Percentiles rank a stretch among this genome's conserved stretches.
phyloP scores from a whole-genome alignment of 1,140 invertebrate species.

The Drosophila albomicans region DNA sequence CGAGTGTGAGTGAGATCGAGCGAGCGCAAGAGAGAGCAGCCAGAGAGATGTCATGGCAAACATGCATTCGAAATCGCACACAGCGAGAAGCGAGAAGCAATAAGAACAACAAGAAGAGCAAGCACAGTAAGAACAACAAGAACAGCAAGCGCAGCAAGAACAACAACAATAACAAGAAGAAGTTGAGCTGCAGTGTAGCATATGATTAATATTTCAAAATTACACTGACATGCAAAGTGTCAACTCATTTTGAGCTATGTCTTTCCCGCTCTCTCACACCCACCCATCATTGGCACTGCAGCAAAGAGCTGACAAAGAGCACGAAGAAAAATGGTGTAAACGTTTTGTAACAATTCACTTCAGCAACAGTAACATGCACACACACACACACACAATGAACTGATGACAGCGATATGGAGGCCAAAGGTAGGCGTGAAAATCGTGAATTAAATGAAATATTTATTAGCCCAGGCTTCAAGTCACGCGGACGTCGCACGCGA shows the following conservation, averaged over 20 bases:
- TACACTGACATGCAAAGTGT: constrained; percentile 82
- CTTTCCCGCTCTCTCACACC: constrained; percentile 7
- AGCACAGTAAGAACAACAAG: not conserved
- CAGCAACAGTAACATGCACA: constrained; percentile 13
- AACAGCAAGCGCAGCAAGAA: too few species aligned
- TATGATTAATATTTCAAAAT: constrained; percentile 83
- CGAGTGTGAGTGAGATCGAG: not conserved
- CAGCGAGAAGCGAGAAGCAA: not conserved
- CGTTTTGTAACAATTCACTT: constrained; percentile 80
- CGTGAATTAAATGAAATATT: constrained; percentile 81
- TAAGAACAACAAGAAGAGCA: not conserved
- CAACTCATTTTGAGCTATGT: constrained; percentile 74
- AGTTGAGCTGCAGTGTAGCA: constrained; percentile 47
- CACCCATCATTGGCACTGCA: constrained; percentile 47
- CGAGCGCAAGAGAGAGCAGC: constrained; percentile 9
- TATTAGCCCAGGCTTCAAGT: constrained; percentile 74
- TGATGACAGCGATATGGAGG: constrained; percentile 5
- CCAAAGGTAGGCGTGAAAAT: constrained; percentile 73
- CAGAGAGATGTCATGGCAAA: constrained; percentile 19
- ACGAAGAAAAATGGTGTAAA: constrained; percentile 72
- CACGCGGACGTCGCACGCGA: constrained; percentile 74
- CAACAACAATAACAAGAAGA: not conserved
- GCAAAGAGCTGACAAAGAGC: constrained; percentile 70
- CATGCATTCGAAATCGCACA: constrained; percentile 52
- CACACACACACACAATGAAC: constrained; percentile 16